Conservation (phyloP, 1,140 invertebrate species). For the Drosophila aff. region DNA sequence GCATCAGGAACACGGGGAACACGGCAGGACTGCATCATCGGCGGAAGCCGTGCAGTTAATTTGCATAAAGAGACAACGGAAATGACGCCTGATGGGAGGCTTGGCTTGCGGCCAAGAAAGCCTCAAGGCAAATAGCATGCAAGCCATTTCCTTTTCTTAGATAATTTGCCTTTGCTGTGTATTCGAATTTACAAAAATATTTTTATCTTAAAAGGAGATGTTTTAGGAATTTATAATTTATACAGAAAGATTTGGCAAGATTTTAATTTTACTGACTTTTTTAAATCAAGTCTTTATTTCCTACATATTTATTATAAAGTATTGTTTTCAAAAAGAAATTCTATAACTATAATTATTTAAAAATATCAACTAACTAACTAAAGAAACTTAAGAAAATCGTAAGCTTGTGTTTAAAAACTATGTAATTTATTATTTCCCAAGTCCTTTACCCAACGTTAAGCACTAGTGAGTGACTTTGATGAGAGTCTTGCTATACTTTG, state of each 20-base stretch:
- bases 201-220: too few relatives aligned
- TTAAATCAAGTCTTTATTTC: neutral
- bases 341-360: neutral
- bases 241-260: neutral
- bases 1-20: neutral
- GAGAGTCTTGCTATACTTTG: neutral
- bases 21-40: conserved; percentile 36
- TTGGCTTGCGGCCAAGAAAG: conserved; percentile 35
- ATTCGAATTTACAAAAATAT: neutral
- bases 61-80: conserved; percentile 57
- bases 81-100: conserved; percentile 15
- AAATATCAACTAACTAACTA: neutral
- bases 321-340: neutral
- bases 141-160: conserved; percentile 6
- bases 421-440: neutral
- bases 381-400: neutral
- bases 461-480: neutral
- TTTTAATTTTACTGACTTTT: neutral
- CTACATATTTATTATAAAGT: neutral
- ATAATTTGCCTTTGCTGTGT: neutral
- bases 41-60: conserved; percentile 57
- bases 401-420: neutral
- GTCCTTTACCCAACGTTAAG: neutral
- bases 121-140: neutral
- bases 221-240: neutral